Evolutionary conservation across 2,113 vertebrate species (phyloP), one percentile per base, ranked within the genome.

Genomic region (Haliaeetus leucogaster): DNA sequence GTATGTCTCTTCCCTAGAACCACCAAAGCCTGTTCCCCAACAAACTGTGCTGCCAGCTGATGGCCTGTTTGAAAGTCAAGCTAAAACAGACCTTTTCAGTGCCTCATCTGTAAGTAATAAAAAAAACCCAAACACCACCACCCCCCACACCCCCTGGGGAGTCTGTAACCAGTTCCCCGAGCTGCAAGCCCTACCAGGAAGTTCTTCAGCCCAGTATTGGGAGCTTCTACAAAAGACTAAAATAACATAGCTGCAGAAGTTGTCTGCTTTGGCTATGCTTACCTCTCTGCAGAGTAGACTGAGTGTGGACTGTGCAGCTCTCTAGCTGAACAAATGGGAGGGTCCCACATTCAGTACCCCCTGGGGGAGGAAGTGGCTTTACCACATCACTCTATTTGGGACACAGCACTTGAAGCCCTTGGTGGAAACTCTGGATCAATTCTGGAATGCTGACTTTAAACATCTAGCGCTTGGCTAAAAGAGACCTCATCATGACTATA

Each of bases 41-140:
- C 96, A 93, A 79, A 93, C 89, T 48, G 62, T 86, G 59, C 76
- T 82, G 12, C 77, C 92, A 40, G 56, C 88, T 80, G 97, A 98
- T 26, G 96, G 94, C 88, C 96, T 98, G 36, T 99, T 99, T 93
- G 98, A 99, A 96, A 97, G 99, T n/a, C 97, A 98, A 34, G 99
- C 99, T 95, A 98, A 98, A 91, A 96, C 97, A 53, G 97, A 96
- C 89, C 83, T 97, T 40, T 99, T 99, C 85, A 97, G 93, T 82
- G 97, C 90, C 25, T 94, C 98, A 13, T 94, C 96, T 95, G 99
- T 99, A 98, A 94, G 97, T 81, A 67, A 2, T 25, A 47, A 47
- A 47, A 47, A 65, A 43, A 65, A 22, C 15, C n/a, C 40, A 65
- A 42, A 22, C 5, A 32, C 47, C 20, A 47, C 45, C 40, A 22